Conservation (phyloP, 2,888 invertebrate species). For the Scaptomyza parva region DNA sequence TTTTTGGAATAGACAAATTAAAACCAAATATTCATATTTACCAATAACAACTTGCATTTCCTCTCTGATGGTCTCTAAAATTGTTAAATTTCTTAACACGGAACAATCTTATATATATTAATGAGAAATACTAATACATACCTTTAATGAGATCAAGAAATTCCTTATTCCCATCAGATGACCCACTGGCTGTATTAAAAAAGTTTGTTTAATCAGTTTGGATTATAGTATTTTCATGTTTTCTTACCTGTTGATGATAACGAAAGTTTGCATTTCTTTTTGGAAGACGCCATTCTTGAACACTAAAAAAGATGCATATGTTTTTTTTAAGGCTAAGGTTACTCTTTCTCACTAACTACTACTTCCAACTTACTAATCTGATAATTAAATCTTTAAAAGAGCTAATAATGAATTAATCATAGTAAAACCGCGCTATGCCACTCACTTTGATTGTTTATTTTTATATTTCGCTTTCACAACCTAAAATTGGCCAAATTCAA, state of each 20-base stretch:
- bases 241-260: not conserved
- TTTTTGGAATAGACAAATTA: too few species aligned
- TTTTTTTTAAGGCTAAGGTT: too few species aligned
- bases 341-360: too few species aligned
- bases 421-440: too few species aligned
- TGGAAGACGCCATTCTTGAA: not conserved
- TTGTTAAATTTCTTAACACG: not conserved
- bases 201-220: not conserved
- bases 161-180: not conserved
- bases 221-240: not conserved
- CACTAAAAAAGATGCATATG: not conserved
- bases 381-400: too few species aligned
- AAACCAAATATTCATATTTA: not conserved
- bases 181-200: not conserved
- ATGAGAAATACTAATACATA: not conserved
- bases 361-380: too few species aligned
- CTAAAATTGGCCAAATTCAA: too few species aligned
- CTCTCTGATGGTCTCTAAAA: not conserved
- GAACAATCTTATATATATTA: not conserved
- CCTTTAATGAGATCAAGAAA: not conserved
- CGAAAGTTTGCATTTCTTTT: not conserved
- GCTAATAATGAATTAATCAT: too few species aligned
- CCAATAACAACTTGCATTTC: not conserved
- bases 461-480: too few species aligned
- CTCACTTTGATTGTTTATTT: too few species aligned